These are phyloP conservation scores for Caenorhabditis wallacei DNA, from an alignment of 2,888 invertebrate genomes.

Conservation along the genomic window DNA sequence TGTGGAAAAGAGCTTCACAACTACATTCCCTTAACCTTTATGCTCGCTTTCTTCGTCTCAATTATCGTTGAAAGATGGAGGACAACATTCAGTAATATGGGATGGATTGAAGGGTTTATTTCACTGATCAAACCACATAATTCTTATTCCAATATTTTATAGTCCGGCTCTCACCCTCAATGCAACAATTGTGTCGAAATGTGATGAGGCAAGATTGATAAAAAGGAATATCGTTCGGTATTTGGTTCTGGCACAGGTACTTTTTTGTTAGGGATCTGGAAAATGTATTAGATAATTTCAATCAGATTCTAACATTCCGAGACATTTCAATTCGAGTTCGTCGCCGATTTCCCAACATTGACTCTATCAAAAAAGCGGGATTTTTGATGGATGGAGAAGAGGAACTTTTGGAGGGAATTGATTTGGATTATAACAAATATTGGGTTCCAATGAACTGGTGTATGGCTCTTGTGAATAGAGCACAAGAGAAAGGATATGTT, in stretches of 20 bases:
- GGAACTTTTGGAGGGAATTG: slow-evolving; percentile 65
- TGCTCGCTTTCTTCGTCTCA: slow-evolving; percentile 78
- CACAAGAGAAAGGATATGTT: slow-evolving; percentile 32
- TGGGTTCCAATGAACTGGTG: slow-evolving; percentile 81
- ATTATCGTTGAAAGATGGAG: slow-evolving; percentile 74
- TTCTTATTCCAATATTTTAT: slow-evolving; percentile 16
- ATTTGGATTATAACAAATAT: slow-evolving; percentile 76
- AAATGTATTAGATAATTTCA: no score
- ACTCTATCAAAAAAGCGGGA: slow-evolving; percentile 70
- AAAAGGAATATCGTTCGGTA: slow-evolving; percentile 70
- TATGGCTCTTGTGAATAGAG: slow-evolving; percentile 34
- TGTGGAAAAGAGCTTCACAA: slow-evolving; percentile 66
- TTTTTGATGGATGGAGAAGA: slow-evolving; percentile 65
- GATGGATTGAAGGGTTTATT: slow-evolving; percentile 70
- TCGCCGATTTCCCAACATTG: slow-evolving; percentile 74
- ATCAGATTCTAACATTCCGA: slow-evolving; percentile 76
- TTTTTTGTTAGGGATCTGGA: background rate
- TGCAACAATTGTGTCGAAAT: slow-evolving; percentile 61
- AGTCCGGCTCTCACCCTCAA: slow-evolving; percentile 69
- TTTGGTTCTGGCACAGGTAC: slow-evolving; percentile 64
- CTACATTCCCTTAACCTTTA: slow-evolving; percentile 75
- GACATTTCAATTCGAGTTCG: slow-evolving; percentile 78
- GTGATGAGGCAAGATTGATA: slow-evolving; percentile 62
- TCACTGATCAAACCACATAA: no score
- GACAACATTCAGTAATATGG: slow-evolving; percentile 68